Conservation (phyloP, 2,888 invertebrate genomes). For the Dendrolimus pini region DNA sequence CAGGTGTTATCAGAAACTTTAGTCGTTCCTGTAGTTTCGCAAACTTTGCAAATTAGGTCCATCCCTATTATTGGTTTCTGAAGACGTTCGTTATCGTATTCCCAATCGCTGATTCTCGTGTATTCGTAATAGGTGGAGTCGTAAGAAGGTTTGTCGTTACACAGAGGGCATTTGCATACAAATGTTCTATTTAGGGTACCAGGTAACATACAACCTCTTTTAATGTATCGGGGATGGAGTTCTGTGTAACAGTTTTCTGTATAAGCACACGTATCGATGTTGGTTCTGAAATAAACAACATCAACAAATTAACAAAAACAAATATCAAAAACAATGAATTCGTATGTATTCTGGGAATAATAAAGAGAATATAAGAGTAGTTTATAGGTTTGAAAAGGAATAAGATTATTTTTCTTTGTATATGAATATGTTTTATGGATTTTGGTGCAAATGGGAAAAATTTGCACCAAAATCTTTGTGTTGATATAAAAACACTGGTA, state of each 20-base stretch:
- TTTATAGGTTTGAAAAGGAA: too few species aligned
- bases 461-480: too few species aligned
- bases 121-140: slow-evolving; percentile 41
- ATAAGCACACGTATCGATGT: slow-evolving; percentile 21
- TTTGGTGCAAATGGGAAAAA: too few species aligned
- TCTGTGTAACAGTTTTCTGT: slow-evolving; percentile 43
- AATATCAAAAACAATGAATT: not conserved
- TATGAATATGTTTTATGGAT: too few species aligned
- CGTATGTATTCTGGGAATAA: not conserved
- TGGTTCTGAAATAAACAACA: slow-evolving; percentile 23
- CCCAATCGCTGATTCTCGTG: slow-evolving; percentile 41
- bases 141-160: slow-evolving; percentile 49
- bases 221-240: slow-evolving; percentile 44
- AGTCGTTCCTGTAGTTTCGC: slow-evolving; percentile 38
- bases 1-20: slow-evolving; percentile 31
- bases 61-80: slow-evolving; percentile 24
- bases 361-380: too few species aligned
- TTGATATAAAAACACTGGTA: too few species aligned
- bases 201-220: slow-evolving; percentile 44
- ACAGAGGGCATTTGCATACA: slow-evolving; percentile 55
- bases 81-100: slow-evolving; percentile 44
- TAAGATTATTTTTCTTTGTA: too few species aligned
- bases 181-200: slow-evolving; percentile 42
- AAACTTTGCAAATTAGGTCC: slow-evolving; percentile 46
- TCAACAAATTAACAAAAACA: slow-evolving; percentile 12